A percentile compares a stretch with the other conserved stretches of the same genome.
Conservation (phyloP, 2,113 vertebrate species). For the Elephantulus edwardii region DNA sequence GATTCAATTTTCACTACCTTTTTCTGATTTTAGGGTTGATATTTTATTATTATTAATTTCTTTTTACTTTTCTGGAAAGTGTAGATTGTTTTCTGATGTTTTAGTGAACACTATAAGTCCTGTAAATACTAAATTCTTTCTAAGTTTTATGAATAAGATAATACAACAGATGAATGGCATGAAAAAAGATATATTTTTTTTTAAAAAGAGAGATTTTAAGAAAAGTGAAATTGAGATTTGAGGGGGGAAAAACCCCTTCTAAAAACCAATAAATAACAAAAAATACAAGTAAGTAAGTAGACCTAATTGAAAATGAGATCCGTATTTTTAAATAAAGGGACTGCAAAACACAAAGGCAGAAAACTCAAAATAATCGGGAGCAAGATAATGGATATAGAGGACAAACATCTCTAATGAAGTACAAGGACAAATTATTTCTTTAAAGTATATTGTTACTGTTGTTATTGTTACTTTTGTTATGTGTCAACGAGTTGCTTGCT, state of each 20-base stretch:
- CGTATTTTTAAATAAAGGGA: conserved; percentile 19
- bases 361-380: conserved; percentile 1
- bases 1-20: conserved; percentile 32
- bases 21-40: conserved; percentile 49
- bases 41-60: conserved; percentile 44
- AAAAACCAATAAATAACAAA: conserved; percentile 50
- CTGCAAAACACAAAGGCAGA: not conserved
- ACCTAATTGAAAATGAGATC: not conserved
- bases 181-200: conserved; percentile 17
- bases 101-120: conserved; percentile 28
- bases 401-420: conserved; percentile 17
- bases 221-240: not conserved
- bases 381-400: not conserved
- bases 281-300: not conserved
- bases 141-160: not conserved
- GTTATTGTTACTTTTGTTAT: too few relatives aligned
- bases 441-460: too few relatives aligned
- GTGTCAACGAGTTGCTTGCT: too few relatives aligned
- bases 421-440: not conserved
- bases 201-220: not conserved
- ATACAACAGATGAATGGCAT: conserved; percentile 31
- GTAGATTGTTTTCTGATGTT: conserved; percentile 32
- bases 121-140: conserved; percentile 33
- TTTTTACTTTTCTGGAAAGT: conserved; percentile 12
- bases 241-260: not conserved